phyloP scores from a whole-genome alignment of 2,113 vertebrate genomes.

The Indicator maculatus region DNA sequence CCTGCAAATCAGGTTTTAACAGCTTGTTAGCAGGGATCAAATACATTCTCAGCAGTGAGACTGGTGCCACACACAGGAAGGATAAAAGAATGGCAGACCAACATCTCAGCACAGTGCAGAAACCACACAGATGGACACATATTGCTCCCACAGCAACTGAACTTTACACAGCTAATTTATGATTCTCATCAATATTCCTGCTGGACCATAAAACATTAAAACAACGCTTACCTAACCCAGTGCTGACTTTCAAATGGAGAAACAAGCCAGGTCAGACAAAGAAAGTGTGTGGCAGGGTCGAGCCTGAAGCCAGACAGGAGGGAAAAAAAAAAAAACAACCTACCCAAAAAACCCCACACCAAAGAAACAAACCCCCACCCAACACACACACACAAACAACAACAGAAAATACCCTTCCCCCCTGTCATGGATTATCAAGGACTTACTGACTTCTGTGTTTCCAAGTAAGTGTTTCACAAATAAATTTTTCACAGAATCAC shows the following conservation, averaged over 20 bases:
- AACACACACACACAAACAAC: too few relatives aligned
- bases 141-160: neutral
- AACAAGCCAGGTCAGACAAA: neutral
- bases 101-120: neutral
- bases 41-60: neutral
- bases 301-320: neutral
- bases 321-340: too few relatives aligned
- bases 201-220: neutral
- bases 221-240: neutral
- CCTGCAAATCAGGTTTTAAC: conserved; percentile 14
- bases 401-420: too few relatives aligned
- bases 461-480: neutral
- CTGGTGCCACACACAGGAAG: conserved; percentile 43
- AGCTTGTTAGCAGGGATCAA: neutral
- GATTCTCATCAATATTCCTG: neutral
- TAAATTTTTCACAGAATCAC: neutral
- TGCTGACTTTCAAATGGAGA: neutral
- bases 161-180: neutral
- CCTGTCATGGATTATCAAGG: too few relatives aligned
- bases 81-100: conserved; percentile 35
- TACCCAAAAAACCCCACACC: too few relatives aligned
- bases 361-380: neutral
- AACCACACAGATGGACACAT: neutral
- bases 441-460: neutral
- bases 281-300: neutral